Evolutionary conservation across 2,113 vertebrate species (phyloP).

Genomic region (cattle (Bos taurus)): ARS-UCD2.0 NC_037330.1:102292501-102293000

Average conservation of each 20-base stretch:
- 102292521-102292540: background rate
- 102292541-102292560: background rate
- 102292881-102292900: background rate
- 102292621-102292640: background rate
- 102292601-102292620: background rate
- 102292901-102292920: background rate
- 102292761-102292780: background rate
- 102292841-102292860: background rate
- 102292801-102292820: background rate
- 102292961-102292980: background rate
- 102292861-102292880: background rate
- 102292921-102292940: background rate
- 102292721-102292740: background rate
- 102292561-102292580: background rate
- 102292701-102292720: background rate
- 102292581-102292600: background rate
- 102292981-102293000: background rate
- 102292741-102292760: background rate
- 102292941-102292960: background rate
- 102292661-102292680: background rate
- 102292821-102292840: background rate
- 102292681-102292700: background rate
- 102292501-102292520: background rate
- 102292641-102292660: background rate
- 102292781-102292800: background rate